Percentiles rank a stretch among this genome's conserved stretches.
phyloP scores from a whole-genome alignment of 2,888 invertebrate species.

The Falcaria lacertinaria region DNA sequence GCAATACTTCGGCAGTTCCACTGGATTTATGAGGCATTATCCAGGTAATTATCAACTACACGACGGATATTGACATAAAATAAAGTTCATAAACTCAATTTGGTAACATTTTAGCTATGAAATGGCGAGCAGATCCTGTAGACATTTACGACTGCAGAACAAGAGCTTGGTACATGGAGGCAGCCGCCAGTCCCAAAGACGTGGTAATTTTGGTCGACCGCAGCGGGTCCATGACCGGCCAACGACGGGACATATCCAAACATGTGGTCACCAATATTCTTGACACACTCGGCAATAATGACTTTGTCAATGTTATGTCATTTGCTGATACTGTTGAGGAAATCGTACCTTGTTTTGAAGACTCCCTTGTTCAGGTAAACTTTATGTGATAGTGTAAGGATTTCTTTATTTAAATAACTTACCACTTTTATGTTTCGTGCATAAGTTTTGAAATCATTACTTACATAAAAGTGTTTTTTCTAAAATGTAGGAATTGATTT shows the following conservation, averaged over 20 bases:
- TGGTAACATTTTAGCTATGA: constrained; percentile 78
- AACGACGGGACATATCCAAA: constrained; percentile 92
- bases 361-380: constrained; percentile 92
- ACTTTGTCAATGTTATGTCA: constrained; percentile 97
- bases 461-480: too few species aligned
- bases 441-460: too few species aligned
- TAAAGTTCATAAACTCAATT: too few species aligned
- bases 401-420: too few species aligned
- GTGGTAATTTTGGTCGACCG: constrained; percentile 90
- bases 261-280: constrained; percentile 93
- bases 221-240: constrained; percentile 95
- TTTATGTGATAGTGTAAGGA: too few species aligned
- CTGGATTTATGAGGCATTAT: constrained; percentile 98
- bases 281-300: constrained; percentile 97
- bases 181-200: constrained; percentile 98
- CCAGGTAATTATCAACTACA: constrained; percentile 82
- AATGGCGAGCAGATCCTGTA: constrained; percentile 88
- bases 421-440: too few species aligned
- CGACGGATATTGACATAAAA: background rate
- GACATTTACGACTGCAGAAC: constrained; percentile 98
- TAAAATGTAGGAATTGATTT: too few species aligned
- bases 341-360: constrained; percentile 93
- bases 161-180: constrained; percentile 98
- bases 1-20: constrained; percentile 99
- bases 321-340: constrained; percentile 91